Conservation (phyloP, 2,113 vertebrate genomes). For the Channa argus region DNA sequence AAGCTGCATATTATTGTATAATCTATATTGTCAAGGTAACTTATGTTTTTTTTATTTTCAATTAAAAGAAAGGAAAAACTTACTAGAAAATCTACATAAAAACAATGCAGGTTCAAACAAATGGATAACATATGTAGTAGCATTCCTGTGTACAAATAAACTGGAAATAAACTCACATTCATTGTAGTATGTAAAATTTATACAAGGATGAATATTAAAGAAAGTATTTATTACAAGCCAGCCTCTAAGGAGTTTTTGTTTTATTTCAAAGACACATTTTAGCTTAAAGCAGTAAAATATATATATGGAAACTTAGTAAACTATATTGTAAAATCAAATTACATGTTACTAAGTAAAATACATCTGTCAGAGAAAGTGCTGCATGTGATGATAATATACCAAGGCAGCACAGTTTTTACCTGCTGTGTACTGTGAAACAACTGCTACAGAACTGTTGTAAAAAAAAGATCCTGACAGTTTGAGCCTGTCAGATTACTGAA, state of each 20-base stretch:
- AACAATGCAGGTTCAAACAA: too few relatives aligned
- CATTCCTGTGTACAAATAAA: too few relatives aligned
- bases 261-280: neutral
- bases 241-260: neutral
- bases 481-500: too few relatives aligned
- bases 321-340: conserved; percentile 25
- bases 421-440: neutral
- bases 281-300: conserved; percentile 16
- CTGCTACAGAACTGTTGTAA: neutral
- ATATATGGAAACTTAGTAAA: neutral
- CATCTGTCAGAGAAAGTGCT: neutral
- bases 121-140: too few relatives aligned
- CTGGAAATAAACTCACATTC: too few relatives aligned
- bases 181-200: neutral
- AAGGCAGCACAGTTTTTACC: neutral
- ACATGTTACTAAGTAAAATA: conserved; percentile 6
- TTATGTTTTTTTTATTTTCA: too few relatives aligned
- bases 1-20: too few relatives aligned
- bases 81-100: too few relatives aligned
- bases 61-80: too few relatives aligned
- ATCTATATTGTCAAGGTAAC: too few relatives aligned
- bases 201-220: conserved; percentile 7
- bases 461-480: too few relatives aligned
- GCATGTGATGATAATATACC: neutral
- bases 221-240: neutral